Evolutionary conservation across 2,797 vertebrate genomes (phyloP), one percentile per base, ranked within the genome.

Genomic region (Euthynnus affinis): DNA sequence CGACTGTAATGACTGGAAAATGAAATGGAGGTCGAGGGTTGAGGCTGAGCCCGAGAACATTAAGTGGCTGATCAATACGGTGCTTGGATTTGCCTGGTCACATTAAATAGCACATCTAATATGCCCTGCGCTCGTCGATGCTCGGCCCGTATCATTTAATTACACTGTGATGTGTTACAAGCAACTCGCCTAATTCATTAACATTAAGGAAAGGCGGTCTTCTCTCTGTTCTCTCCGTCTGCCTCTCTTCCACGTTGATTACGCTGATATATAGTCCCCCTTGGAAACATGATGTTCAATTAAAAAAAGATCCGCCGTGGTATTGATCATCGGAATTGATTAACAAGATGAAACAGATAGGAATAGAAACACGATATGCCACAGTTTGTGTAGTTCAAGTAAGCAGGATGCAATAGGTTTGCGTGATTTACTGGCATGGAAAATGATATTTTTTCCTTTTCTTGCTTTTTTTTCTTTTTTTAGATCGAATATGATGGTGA

Each of bases 81-180:
- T 74, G 78, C 93, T 93, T 90, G 83, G 88, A 92, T 95, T 94
- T 92, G 90, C 86, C 91, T 80, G 85, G 82, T 92, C 87, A 72
- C 91, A 94, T 95, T 94, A 94, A 91, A 86, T 78, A 87, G 84
- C 88, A 84, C 91, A 91, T 94, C 90, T 93, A 93, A 94, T 92
- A 90, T 67, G 77, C 78, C 86, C 84, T 71, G 68, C 56, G 78
- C 85, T 80, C 66, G 32, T 93, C 78, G 58, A 87, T 86, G 84
- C 82, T 82, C 58, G 63, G 87, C 81, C 88, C 78, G 61, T 87
- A 91, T 92, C 89, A 91, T 93, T 94, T 93, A 89, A 94, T 94
- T 93, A 94, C 15, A 23, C 78, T 37, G 64, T 76, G 76, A 83
- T 91, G 89, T 90, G 85, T 92, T 90, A 82, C 91, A 88, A 76